Percentiles rank a stretch among this genome's conserved stretches.
Conservation (phyloP, 2,797 vertebrate genomes). For the Acanthopagrus latus region DNA sequence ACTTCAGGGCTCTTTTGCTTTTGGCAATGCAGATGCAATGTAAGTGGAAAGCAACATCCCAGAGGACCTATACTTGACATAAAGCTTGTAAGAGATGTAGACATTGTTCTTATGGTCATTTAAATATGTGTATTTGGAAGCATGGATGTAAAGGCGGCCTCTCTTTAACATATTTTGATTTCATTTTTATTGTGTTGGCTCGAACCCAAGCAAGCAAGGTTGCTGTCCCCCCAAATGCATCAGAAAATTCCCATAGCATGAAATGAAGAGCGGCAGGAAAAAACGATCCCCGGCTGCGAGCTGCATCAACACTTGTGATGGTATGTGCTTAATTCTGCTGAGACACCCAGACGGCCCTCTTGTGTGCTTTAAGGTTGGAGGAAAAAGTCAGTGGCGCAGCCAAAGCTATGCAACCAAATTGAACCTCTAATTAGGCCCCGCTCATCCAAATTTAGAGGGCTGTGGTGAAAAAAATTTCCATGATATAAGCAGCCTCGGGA, state of each 20-base stretch:
- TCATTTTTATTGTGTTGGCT: constrained; percentile 13
- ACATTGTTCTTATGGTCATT: constrained; percentile 30
- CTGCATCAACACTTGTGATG: constrained; percentile 58
- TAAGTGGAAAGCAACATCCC: constrained; percentile 54
- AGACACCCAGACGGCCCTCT: constrained; percentile 63
- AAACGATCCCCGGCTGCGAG: constrained; percentile 43
- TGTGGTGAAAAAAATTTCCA: constrained; percentile 55
- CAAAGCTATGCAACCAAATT: constrained; percentile 70
- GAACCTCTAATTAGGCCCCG: constrained; percentile 76
- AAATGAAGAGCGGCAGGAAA: constrained; percentile 54
- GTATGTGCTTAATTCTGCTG: constrained; percentile 63
- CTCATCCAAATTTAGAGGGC: constrained; percentile 74
- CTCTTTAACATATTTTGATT: neutral
- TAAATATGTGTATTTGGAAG: constrained; percentile 23
- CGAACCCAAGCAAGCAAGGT: neutral
- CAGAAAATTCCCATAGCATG: constrained; percentile 32
- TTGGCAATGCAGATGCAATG: constrained; percentile 54
- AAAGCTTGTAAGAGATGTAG: constrained; percentile 23
- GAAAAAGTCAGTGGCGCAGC: constrained; percentile 59
- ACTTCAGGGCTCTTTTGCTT: constrained; percentile 63
- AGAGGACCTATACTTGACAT: constrained; percentile 27
- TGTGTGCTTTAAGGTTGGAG: constrained; percentile 65
- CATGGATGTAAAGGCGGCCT: neutral
- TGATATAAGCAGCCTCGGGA: constrained; percentile 69
- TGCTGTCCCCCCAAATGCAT: constrained; percentile 19